These are phyloP conservation scores for Caenorhabditis wallacei DNA, from an alignment of 2,888 invertebrate species.

Conservation along the genomic window DNA sequence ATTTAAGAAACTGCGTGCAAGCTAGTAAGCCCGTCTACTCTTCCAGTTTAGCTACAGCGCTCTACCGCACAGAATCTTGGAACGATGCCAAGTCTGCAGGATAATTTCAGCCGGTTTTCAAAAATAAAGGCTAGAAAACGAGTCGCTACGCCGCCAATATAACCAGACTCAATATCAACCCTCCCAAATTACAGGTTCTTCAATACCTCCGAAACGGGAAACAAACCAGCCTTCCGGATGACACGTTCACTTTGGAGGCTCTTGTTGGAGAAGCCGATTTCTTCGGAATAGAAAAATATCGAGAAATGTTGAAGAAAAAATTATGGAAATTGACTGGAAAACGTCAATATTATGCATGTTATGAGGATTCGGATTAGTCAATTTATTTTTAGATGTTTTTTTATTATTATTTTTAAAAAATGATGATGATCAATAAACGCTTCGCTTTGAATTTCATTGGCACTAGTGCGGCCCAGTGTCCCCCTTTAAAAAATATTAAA, in stretches of 20 bases:
- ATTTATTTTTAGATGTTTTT: background rate
- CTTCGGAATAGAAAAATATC: slow-evolving; percentile 67
- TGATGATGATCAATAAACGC: background rate
- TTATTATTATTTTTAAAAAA: background rate
- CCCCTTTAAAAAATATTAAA: too few species aligned
- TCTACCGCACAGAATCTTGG: too few species aligned
- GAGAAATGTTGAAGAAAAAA: slow-evolving; percentile 68
- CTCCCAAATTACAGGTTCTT: slow-evolving; percentile 48
- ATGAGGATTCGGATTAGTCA: slow-evolving; percentile 67
- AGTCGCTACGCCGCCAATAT: too few species aligned
- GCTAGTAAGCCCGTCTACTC: too few species aligned
- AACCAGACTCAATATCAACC: too few species aligned
- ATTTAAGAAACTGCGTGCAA: too few species aligned
- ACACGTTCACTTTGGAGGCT: slow-evolving; percentile 62
- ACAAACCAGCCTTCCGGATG: slow-evolving; percentile 61
- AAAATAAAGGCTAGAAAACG: too few species aligned
- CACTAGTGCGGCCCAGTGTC: too few species aligned
- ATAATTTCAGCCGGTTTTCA: too few species aligned
- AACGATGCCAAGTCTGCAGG: too few species aligned
- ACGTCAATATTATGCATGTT: slow-evolving; percentile 68
- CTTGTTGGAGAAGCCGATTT: slow-evolving; percentile 67
- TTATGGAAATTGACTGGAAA: slow-evolving; percentile 71
- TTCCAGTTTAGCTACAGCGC: too few species aligned
- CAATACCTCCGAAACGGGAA: slow-evolving; percentile 72
- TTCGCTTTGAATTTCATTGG: background rate